Percentiles rank a stretch among this genome's conserved stretches.
These are phyloP conservation scores for Calyptomena viridis DNA, from an alignment of 2,113 vertebrate species.

Conservation along the genomic window DNA sequence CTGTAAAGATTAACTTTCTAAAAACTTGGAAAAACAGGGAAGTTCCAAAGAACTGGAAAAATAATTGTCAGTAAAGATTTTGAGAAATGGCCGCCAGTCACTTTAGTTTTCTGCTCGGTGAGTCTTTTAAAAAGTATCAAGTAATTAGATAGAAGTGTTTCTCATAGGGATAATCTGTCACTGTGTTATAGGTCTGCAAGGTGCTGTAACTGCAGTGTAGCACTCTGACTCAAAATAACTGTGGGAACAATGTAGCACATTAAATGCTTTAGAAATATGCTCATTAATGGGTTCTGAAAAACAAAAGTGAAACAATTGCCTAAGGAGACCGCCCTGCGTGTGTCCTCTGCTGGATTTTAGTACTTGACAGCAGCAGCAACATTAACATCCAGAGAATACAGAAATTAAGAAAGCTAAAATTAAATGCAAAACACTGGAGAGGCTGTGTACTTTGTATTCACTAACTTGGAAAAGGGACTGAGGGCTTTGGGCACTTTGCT, in stretches of 20 bases:
- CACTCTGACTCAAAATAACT: not conserved
- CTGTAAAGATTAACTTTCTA: not conserved
- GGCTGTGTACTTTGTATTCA: not conserved
- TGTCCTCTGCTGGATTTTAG: not conserved
- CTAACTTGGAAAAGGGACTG: not conserved
- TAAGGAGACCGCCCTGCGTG: not conserved
- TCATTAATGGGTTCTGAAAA: not conserved
- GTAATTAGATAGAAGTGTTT: not conserved
- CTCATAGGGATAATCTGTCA: not conserved
- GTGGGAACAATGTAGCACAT: not conserved
- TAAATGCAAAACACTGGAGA: not conserved
- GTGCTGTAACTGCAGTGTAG: not conserved
- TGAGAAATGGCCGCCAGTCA: not conserved
- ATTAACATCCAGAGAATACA: not conserved
- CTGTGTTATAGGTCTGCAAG: not conserved
- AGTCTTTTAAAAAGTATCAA: not conserved
- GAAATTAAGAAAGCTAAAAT: not conserved
- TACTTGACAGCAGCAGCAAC: not conserved
- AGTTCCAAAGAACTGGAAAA: not conserved
- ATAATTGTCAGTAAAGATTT: not conserved
- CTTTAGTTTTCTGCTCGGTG: not conserved
- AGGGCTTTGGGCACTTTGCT: not conserved
- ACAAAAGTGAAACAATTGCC: not conserved
- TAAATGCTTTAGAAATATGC: not conserved
- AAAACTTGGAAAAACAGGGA: not conserved